Base-by-base conservation (phyloP, 1,140 invertebrate genomes). In the Drosophila parabipectinata region DNA sequence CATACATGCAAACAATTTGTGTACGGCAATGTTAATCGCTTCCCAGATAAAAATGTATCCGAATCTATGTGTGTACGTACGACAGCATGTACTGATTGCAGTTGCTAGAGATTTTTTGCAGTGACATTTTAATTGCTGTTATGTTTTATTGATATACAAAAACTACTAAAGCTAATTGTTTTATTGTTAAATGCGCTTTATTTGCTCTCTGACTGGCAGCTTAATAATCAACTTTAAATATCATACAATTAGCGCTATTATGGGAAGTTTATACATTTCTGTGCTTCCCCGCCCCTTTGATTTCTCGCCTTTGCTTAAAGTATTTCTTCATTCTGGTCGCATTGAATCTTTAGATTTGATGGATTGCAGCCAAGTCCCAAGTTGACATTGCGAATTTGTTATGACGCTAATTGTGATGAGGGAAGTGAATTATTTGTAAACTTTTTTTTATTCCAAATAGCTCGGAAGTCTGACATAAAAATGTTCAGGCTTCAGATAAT, bases 61-160 rank as follows among this genome's bases (percentile, higher is more conserved):
- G 34, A 56, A 15, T 50, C 1, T 44, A 45, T 62, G 52, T 77
- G 32, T 34, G 41, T 68, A 14, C 48, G 41, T 55, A n/a, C 26
- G 15, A 50, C 18, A 28, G 5, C 5, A 5, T 28, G 26, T 28
- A 28, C 28, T 26, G 41, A 51, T 48, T 76, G 72, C 72, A 59
- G 50, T 52, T 32, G 45, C 57, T 60, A 55, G 72, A 72, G 79
- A 79, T 83, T 88, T 84, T 87, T 87, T 71, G 71, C 78, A 87
- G 78, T 87, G 83, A 87, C 83, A 87, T 88, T 87, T 87, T 87
- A 87, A 87, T 87, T 87, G 83, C 71, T 82, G 82, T 69, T 87
- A 88, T 87, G 83, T 88, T 87, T 85, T 87, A 87, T 85, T 85
- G 82, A 85, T 85, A 85, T 82, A 88, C 82, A 78, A 88, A 87